Base-by-base conservation (phyloP, 2,113 vertebrate species). In the Oreocharis arfaki region DNA sequence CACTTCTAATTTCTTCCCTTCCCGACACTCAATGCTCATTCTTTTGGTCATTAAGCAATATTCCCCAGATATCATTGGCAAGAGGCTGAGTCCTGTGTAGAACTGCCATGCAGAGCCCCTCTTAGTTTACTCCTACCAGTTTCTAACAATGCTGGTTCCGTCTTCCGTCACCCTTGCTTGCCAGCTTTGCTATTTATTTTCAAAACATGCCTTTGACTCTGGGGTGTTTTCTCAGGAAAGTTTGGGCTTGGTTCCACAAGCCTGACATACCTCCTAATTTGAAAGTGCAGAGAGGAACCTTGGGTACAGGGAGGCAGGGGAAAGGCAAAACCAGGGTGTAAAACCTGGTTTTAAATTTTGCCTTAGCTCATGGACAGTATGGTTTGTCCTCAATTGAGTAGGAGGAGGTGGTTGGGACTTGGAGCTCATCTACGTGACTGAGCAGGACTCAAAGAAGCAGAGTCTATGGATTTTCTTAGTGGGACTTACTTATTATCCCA, bases 101-200 rank as follows among this genome's bases (percentile, higher is more conserved):
- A 86, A 63, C 41, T 71, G 60, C 85, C 16, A 1, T 55, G 70
- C 30, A 85, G 56, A 92, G 13, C 18, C 70, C 53, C 42, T 77
- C 47, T 77, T 56, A 20, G 49, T 84, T 93, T 49, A 16, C 23
- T 92, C n/a, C 56, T 88, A 84, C 90, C 68, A 55, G 30, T 68
- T 86, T 86, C 76, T 84, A 60, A 84, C 64, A 92, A 81, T 52
- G 59, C 59, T 0, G 0, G 23, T 89, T 86, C 55, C 75, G 0
- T 95, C 85, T 86, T 77, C 87, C 56, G 14, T 92, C 20, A 6
- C 42, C 71, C 52, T 67, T 3, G 1, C 79, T 93, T 94, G 92
- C 55, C 95, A 95, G 75, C 71, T 60, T 70, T 81, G 88, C 75
- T 95, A 83, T 94, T 93, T 96, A 94, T 96, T 97, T 86, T 93